Percentiles rank a stretch among this genome's conserved stretches.
These are phyloP conservation scores for Limosa lapponica DNA, from an alignment of 2,797 vertebrate genomes.

Conservation along the genomic window DNA sequence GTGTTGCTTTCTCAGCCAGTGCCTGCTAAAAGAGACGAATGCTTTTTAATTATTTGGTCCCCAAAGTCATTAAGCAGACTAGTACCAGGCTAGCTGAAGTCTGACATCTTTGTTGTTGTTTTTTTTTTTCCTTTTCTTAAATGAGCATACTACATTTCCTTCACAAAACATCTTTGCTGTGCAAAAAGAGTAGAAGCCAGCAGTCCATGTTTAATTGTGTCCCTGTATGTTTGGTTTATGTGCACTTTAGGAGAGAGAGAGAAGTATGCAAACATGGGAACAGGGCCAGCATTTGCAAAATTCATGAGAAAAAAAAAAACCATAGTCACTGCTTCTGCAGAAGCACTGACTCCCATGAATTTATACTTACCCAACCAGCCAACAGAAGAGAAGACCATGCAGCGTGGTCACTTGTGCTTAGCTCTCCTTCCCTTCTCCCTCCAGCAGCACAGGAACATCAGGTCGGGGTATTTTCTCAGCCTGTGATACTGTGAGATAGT, in stretches of 20 bases:
- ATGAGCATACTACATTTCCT: background rate
- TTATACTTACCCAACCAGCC: background rate
- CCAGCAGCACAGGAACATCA: background rate
- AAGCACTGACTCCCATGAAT: background rate
- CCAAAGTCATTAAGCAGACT: background rate
- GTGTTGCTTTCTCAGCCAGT: background rate
- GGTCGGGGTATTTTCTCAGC: background rate
- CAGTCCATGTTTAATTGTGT: background rate
- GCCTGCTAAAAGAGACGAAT: background rate
- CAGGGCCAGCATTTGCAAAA: constrained; percentile 8
- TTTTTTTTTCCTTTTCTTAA: background rate
- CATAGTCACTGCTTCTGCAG: background rate
- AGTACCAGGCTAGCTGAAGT: background rate
- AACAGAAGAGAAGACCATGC: background rate
- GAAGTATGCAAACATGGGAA: constrained; percentile 20
- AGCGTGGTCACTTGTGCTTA: background rate
- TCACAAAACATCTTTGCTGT: background rate
- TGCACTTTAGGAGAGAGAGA: background rate
- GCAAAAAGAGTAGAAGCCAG: constrained; percentile 14
- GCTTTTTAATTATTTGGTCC: background rate
- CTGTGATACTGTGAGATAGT: background rate
- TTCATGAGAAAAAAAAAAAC: background rate
- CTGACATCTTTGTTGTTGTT: background rate
- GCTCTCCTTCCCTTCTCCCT: background rate
- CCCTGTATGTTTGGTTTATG: background rate